phyloP scores from a whole-genome alignment of 2,888 invertebrate genomes.

The Pseudanteris insignis region DNA sequence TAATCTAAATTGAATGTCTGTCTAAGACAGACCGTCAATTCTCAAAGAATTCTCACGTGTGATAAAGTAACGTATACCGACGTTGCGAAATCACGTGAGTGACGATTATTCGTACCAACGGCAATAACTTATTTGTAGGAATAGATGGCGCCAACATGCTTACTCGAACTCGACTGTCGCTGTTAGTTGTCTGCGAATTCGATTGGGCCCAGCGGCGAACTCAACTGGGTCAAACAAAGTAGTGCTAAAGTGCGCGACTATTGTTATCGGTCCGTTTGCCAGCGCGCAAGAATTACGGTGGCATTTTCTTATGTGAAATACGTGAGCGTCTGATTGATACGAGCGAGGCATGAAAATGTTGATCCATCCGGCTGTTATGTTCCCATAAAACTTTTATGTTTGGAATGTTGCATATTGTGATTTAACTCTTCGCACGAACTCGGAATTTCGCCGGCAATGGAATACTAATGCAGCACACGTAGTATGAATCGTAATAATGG shows the following conservation, averaged over 20 bases:
- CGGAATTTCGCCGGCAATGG: conserved; percentile 16
- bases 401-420: conserved; percentile 22
- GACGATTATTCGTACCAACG: conserved; percentile 16
- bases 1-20: no score
- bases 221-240: conserved; percentile 25
- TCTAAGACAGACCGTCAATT: no score
- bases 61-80: no score
- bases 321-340: conserved; percentile 32
- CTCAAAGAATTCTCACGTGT: no score
- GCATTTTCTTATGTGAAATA: conserved; percentile 32
- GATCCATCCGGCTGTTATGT: conserved; percentile 27
- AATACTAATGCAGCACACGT: conserved; percentile 16
- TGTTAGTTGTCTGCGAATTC: conserved; percentile 30
- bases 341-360: conserved; percentile 31
- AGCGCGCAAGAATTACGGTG: conserved; percentile 21
- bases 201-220: conserved; percentile 16
- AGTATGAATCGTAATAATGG: no score
- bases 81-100: conserved; percentile 6
- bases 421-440: conserved; percentile 21
- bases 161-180: conserved; percentile 5
- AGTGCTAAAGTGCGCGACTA: conserved; percentile 3
- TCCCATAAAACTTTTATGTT: conserved; percentile 27
- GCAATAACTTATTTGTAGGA: conserved; percentile 4
- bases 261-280: conserved; percentile 19
- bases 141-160: conserved; percentile 22